Evolutionary conservation across 2,113 vertebrate genomes (phyloP).

Genomic region (Salminus brasiliensis): DNA sequence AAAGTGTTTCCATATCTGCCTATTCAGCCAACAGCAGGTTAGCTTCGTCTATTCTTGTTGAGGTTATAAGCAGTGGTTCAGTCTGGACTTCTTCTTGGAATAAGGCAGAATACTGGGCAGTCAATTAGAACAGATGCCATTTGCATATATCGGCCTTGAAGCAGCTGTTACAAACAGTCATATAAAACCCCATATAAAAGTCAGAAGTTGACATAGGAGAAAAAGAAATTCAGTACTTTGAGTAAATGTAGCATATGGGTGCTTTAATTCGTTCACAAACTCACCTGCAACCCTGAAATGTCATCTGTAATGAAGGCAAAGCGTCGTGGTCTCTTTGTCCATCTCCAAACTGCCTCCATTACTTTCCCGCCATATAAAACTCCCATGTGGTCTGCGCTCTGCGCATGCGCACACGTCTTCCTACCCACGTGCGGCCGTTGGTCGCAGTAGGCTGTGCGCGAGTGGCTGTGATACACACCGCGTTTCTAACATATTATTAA

Average conservation of each 20-base stretch:
- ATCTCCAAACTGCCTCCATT: constrained; percentile 46
- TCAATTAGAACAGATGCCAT: no score
- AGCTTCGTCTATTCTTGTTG: no score
- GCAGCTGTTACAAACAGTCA: no score
- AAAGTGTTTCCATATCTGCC: no score
- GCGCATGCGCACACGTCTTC: constrained; percentile 15
- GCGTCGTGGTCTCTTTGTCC: constrained; percentile 35
- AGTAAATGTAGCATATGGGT: not conserved
- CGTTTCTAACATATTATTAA: constrained; percentile 34
- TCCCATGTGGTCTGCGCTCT: constrained; percentile 30
- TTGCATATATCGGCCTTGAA: no score
- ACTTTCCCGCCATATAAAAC: constrained; percentile 35
- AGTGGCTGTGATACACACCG: constrained; percentile 34
- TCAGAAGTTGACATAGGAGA: no score
- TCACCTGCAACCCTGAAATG: constrained; percentile 26
- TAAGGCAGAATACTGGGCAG: no score
- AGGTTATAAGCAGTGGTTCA: no score
- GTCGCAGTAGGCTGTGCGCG: constrained; percentile 21
- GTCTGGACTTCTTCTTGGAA: no score
- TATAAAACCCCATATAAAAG: no score
- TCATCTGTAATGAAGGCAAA: constrained; percentile 45
- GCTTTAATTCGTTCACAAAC: not conserved
- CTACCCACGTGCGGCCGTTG: constrained; percentile 24
- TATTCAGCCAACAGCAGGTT: no score
- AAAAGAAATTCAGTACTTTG: no score